Evolutionary conservation across 2,888 invertebrate species (phyloP).

Genomic region (Vanessa cardui): DNA sequence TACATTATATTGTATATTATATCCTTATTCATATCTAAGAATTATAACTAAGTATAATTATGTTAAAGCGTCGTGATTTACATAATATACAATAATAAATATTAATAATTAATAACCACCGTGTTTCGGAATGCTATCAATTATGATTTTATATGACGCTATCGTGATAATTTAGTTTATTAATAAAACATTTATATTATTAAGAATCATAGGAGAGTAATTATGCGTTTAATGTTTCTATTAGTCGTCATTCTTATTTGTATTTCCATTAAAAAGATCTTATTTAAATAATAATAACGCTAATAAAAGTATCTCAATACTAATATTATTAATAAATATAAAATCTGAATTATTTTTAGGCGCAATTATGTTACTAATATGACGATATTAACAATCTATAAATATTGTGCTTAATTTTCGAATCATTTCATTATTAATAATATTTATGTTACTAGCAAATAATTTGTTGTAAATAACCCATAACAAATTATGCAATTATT

Average conservation of each 20-base stretch:
- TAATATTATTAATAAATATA: no score
- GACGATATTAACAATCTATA: no score
- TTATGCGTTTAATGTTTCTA: not conserved
- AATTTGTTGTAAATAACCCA: no score
- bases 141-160: constrained; percentile 14
- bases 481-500: no score
- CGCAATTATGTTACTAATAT: no score
- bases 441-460: no score
- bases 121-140: constrained; percentile 10
- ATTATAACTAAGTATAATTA: constrained; percentile 8
- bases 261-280: not conserved
- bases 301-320: no score
- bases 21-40: not conserved
- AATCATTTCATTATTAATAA: no score
- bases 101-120: constrained; percentile 9
- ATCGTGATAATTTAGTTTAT: constrained; percentile 11
- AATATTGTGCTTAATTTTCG: no score
- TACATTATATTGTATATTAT: no score
- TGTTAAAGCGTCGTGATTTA: not conserved
- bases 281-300: constrained; percentile 1
- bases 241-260: not conserved
- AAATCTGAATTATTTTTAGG: no score
- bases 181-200: not conserved
- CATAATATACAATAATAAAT: constrained; percentile 13
- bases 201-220: constrained; percentile 2